Base-by-base conservation (phyloP, 2,888 invertebrate species). In the Pandemis cinnamomeana region DNA sequence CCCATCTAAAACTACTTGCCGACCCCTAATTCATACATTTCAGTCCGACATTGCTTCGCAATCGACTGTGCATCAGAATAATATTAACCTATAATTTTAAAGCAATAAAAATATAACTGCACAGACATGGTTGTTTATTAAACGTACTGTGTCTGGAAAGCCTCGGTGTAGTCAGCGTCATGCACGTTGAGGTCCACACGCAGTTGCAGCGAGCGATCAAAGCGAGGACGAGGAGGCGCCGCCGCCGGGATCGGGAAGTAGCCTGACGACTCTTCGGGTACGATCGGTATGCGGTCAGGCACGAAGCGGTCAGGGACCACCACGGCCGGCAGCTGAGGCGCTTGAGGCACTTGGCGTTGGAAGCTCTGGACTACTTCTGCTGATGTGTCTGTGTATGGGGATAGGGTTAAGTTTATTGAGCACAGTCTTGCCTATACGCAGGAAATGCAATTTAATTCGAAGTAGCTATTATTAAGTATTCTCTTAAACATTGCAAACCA, bases 161-260 rank as follows among this genome's bases (percentile, higher is more conserved):
- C 80, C 76, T 91, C 91, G 2, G 90, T 87, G 79, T 87, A 91
- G 77, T 85, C 91, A 11, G 91, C 86, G 70, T 84, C 83, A 13
- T 84, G 86, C 66, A 89, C 90, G 20, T 86, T 86, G 53, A 91
- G 84, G 75, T 82, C 82, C 6, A 83, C 91, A 51, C 84, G 84
- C 63, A 92, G 61, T 75, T 79, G 71, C 72, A 89, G 76, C 51
- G 90, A 85, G 67, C 84, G 84, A 67, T 82, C 80, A 77, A 89
- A 86, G 69, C 80, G 83, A 8, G 89, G 91, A 2, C 76, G 80
- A 2, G 84, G 74, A 64, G 75, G 72, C 62, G 74, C 69, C 67
- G 71, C 64, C 55, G 77, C 72, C n/a, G 48, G 48, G 20, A 69
- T 58, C 48, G 66, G 20, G 64, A 61, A 77, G 41, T 42, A 66